A percentile compares a stretch with the other conserved stretches of the same genome.
phyloP scores from a whole-genome alignment of 2,888 invertebrate genomes.

The Cabera pusaria region DNA sequence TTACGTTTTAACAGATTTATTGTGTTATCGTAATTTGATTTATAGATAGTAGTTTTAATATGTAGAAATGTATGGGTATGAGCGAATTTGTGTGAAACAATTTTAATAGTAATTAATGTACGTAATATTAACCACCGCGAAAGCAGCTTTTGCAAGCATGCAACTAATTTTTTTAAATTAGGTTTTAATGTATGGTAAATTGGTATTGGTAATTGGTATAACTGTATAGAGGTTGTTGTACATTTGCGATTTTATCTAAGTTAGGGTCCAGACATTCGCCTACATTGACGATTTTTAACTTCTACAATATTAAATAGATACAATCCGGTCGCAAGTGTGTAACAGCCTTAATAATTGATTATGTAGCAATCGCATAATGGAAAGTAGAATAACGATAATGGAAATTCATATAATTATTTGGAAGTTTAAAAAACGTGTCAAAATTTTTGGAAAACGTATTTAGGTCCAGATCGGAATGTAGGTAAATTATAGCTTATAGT shows the following conservation, averaged over 20 bases:
- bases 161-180: conserved; percentile 66
- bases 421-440: conserved; percentile 76
- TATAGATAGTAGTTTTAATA: conserved; percentile 55
- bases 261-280: conserved; percentile 36
- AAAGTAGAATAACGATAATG: conserved; percentile 57
- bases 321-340: conserved; percentile 19
- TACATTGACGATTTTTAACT: conserved; percentile 36
- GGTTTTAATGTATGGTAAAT: conserved; percentile 56
- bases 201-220: too few relatives aligned
- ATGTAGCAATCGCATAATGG: conserved; percentile 70
- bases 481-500: conserved; percentile 79
- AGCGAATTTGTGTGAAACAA: conserved; percentile 70
- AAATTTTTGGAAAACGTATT: conserved; percentile 59
- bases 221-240: conserved; percentile 40
- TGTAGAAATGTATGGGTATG: conserved; percentile 63
- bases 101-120: conserved; percentile 46
- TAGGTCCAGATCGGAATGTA: conserved; percentile 68
- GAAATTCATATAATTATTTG: conserved; percentile 53
- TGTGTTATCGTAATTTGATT: conserved; percentile 61
- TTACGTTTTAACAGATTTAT: conserved; percentile 73
- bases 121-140: conserved; percentile 70
- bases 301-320: conserved; percentile 26
- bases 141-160: conserved; percentile 75
- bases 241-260: conserved; percentile 44
- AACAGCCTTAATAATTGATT: conserved; percentile 34